Base-by-base conservation (phyloP, 2,797 vertebrate species). In the Galaxias olidus region DNA sequence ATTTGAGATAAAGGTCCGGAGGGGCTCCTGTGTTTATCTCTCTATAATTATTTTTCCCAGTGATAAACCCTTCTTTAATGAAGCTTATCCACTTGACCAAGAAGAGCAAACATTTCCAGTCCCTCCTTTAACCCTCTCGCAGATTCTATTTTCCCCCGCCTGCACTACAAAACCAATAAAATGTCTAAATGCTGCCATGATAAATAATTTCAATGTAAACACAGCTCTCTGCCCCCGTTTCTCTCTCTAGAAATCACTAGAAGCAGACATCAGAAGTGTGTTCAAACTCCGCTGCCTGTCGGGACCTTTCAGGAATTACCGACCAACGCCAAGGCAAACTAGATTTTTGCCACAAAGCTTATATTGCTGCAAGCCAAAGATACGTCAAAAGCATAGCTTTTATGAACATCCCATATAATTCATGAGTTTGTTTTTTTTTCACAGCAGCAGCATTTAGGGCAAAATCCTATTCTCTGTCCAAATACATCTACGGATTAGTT, bases 71-170 rank as follows among this genome's bases (percentile, higher is more conserved):
- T 59, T 66, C 55, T 61, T 65, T 63, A 70, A 72, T 80, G 56
- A 79, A 68, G 65, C 62, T 63, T 65, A 77, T 80, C 67, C 77
- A 76, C 71, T 77, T 71, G 66, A 72, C 57, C 50, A 65, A 73
- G 65, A 77, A 69, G 54, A 64, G 69, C 68, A 75, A 73, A 77
- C 70, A 30, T 74, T 75, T 60, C 50, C 69, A 56, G 49, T 59
- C 59, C 4, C 59, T 65, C 59, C 44, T 59, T 45, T 41, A 57
- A 63, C 47, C 43, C 65, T 73, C 50, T 67, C 53, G 69, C 46
- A 62, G 15, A 73, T 72, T 69, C 61, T 66, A 57, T 59, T 57
- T 66, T 66, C 64, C 65, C 58, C 10, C 76, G 58, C 69, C 66
- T 72, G 62, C 54, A 50, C 58, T 66, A 63, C 55, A 73, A 78